A percentile compares a stretch with the other conserved stretches of the same genome.
Conservation (phyloP, 2,888 invertebrate species). For the Spodoptera picta region DNA sequence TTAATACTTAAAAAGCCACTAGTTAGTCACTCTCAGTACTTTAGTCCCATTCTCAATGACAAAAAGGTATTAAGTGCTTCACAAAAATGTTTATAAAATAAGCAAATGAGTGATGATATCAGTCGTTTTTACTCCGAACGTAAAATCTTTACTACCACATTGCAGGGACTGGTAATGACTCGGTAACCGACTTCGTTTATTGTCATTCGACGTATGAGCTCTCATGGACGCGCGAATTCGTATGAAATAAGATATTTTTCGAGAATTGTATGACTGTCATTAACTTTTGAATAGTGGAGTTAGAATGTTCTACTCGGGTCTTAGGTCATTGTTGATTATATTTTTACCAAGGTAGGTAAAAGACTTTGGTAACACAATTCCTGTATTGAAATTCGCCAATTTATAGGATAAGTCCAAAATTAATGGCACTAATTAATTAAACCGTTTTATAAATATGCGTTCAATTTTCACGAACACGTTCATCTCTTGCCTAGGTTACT, state of each 20-base stretch:
- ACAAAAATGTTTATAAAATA: slow-evolving; percentile 29
- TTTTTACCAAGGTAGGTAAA: too few species aligned
- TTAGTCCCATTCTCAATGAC: slow-evolving; percentile 2
- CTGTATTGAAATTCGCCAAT: too few species aligned
- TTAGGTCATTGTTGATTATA: too few species aligned
- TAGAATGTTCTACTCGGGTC: too few species aligned
- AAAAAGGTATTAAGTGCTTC: slow-evolving; percentile 17
- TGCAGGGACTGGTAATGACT: slow-evolving; percentile 41
- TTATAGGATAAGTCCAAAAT: too few species aligned
- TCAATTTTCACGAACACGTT: too few species aligned
- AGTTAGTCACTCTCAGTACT: too few species aligned
- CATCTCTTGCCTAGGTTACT: neutral
- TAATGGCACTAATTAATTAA: too few species aligned
- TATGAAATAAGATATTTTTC: slow-evolving; percentile 7
- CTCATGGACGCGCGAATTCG: slow-evolving; percentile 19
- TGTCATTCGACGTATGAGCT: slow-evolving; percentile 26
- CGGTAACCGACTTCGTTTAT: slow-evolving; percentile 32
- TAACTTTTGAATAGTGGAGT: too few species aligned
- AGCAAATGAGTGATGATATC: slow-evolving; percentile 47
- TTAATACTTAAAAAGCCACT: too few species aligned
- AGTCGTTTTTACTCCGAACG: slow-evolving; percentile 41
- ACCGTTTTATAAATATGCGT: too few species aligned
- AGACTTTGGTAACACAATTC: too few species aligned
- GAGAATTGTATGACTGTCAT: neutral
- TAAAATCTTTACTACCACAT: slow-evolving; percentile 46